Evolutionary conservation across 1,140 invertebrate species (phyloP), one percentile per base, ranked within the genome.

Genomic region (Heliconius congener): DNA sequence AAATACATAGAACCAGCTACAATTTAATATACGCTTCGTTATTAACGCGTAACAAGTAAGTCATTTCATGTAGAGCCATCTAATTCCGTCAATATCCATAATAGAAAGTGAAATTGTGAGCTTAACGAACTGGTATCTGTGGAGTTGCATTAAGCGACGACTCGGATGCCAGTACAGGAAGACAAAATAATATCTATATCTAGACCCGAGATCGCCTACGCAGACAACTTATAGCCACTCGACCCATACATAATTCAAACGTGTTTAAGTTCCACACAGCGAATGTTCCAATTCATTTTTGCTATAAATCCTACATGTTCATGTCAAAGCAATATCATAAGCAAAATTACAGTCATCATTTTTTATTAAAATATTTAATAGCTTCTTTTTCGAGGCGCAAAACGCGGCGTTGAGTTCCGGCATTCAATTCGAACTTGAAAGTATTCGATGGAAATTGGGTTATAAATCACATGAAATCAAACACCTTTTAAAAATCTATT

Each of bases 191-290:
- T 82, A 84, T 84, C 81, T 84, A 78, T 81, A 81, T 81, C 80
- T 81, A 81, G 77, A 78, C 77, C 77, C 70, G 72, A 80, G 83
- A 90, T 88, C 87, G 84, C 87, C 89, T 83, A 89, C 89, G 88
- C 84, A 82, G 82, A 85, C 85, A 87, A 86, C 83, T 85, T 85
- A 87, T 82, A 84, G 76, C 82, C 72, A 78, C 83, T 76, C 75
- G 75, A 73, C 81, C 82, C 79, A 90, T 91, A 87, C 89, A 91
- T 90, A 87, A 91, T 88, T 89, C 88, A 91, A 88, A 85, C 84
- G 73, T 87, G 89, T 90, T 91, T 87, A 74, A 76, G 78, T 83
- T 87, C 80, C 73, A 87, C 80, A 78, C 84, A 55, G 77, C 50
- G 82, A 88, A 88, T 88, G 82, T 88, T 88, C 84, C 83, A 85